These are phyloP conservation scores for Panagrolaimus sp. DNA, from an alignment of 1,140 invertebrate genomes.

Conservation along the genomic window DNA sequence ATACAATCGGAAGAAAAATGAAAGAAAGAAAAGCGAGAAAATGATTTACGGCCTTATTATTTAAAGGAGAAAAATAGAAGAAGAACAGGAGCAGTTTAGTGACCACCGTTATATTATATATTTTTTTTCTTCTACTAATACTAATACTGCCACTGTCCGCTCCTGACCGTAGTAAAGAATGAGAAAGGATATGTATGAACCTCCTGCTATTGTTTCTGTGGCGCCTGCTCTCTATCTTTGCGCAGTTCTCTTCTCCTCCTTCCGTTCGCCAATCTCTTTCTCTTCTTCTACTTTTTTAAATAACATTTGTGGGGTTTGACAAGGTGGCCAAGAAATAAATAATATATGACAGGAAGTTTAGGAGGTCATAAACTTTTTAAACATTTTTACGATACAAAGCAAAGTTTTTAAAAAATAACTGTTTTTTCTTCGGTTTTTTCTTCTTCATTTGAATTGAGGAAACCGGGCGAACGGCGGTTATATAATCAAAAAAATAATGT, in stretches of 20 bases:
- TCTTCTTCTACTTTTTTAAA: no score
- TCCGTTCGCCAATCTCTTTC: no score
- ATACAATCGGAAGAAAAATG: background rate
- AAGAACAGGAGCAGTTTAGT: background rate
- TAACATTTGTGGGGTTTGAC: background rate
- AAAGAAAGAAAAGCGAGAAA: constrained; percentile 11
- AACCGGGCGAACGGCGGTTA: background rate
- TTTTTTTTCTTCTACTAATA: background rate
- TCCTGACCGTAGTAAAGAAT: no score
- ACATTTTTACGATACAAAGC: background rate
- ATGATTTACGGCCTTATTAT: constrained; percentile 16
- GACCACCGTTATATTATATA: background rate
- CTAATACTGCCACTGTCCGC: constrained; percentile 3
- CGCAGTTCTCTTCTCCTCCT: no score
- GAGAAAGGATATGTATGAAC: no score
- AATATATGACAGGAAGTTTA: constrained; percentile 5
- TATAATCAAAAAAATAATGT: constrained; percentile 12
- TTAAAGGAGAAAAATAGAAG: background rate
- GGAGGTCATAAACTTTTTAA: background rate
- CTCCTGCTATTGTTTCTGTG: no score
- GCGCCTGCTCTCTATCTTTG: no score
- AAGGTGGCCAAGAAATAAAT: constrained; percentile 1
- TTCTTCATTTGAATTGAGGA: background rate
- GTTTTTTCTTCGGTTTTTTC: background rate
- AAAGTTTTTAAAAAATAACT: constrained; percentile 1